Percentiles rank a stretch among this genome's conserved stretches.
These are phyloP conservation scores for Plagodis dolabraria DNA, from an alignment of 2,888 invertebrate genomes.

Conservation along the genomic window DNA sequence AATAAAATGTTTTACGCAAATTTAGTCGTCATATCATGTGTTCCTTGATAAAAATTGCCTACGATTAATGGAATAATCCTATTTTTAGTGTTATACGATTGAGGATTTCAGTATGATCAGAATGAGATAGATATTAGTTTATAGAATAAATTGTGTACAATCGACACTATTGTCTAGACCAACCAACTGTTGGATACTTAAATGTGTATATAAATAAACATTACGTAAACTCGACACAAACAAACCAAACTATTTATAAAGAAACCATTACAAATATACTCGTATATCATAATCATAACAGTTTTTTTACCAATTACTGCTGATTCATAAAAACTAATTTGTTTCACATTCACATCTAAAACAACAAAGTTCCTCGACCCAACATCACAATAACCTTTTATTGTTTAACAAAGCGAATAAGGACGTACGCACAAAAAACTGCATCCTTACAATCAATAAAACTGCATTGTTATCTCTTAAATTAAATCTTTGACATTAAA, in stretches of 20 bases:
- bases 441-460: conserved; percentile 31
- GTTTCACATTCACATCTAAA: conserved; percentile 22
- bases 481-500: conserved; percentile 37
- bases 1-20: too few relatives aligned
- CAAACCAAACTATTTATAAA: not conserved
- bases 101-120: too few relatives aligned
- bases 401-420: conserved; percentile 22
- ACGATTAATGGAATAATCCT: too few relatives aligned
- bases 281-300: conserved; percentile 4
- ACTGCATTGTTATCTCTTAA: conserved; percentile 36
- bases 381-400: conserved; percentile 23
- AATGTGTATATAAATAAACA: too few relatives aligned
- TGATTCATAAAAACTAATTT: conserved; percentile 28
- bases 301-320: conserved; percentile 16
- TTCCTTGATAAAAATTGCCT: too few relatives aligned
- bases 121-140: too few relatives aligned
- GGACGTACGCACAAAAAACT: conserved; percentile 24
- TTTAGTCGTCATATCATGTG: too few relatives aligned
- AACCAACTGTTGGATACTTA: too few relatives aligned
- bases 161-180: too few relatives aligned
- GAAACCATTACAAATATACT: not conserved
- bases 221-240: too few relatives aligned
- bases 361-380: conserved; percentile 24
- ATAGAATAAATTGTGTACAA: too few relatives aligned
- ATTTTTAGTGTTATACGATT: too few relatives aligned